Base-by-base conservation (phyloP, 2,113 vertebrate genomes). In the Forbesichthys papilliferus region DNA sequence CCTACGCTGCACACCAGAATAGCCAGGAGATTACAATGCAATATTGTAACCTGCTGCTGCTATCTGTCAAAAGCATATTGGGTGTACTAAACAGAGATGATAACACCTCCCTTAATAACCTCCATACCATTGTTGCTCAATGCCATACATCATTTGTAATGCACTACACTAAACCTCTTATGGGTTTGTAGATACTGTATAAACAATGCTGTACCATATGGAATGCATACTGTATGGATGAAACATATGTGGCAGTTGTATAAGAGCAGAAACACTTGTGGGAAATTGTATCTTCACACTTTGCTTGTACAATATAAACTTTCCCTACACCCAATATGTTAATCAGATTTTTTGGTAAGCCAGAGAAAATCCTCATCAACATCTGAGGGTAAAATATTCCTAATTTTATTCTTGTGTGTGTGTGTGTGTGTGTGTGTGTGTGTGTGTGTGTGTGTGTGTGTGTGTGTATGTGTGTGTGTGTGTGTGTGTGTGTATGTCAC, bases 321-420 rank as follows among this genome's bases (percentile, higher is more conserved):
- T 66, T 34, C 46, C 52, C 16, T 16, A 47, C 68, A 36, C 67
- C 67, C 42, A 60, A 66, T 58, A 75, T 79, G 52, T 58, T 63
- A 74, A 75, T 85, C 69, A 74, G 60, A 34, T 60, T 73, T 49
- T 55, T 66, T 79, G 69, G 73, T 75, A 61, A 14, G 65, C 10
- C 56, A 51, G 14, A 48, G 20, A 64, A 59, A 78, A 80, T 67
- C 64, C n/a, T 12, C 63, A 73, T 73, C 58, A 73, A 69, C 80
- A 75, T 4, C 12, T 8, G 14, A 14, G 48, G 16, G 51, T 33
- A 65, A 63, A 68, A 64, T 66, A 20, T 20, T 20, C 61, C 27
- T 34, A 33, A 67, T 58, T 52, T 72, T 47, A 18, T 11, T 58
- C 53, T 59, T 10, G 48, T 56, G 16, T 18, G 53, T 61, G 12